Percentiles rank a stretch among this genome's conserved stretches.
phyloP scores from a whole-genome alignment of 2,113 vertebrate species.

The Aegotheles bennettii region DNA sequence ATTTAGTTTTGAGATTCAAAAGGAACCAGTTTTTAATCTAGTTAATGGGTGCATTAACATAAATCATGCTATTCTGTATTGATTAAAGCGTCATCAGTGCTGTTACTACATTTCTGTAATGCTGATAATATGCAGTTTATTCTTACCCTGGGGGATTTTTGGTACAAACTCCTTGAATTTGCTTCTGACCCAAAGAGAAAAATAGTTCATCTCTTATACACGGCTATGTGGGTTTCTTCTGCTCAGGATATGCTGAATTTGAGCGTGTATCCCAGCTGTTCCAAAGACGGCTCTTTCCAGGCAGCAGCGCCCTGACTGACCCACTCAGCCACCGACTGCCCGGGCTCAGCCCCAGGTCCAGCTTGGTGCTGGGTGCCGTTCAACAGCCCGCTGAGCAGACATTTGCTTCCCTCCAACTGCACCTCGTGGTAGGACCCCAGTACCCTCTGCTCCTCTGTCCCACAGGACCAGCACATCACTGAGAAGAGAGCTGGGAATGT shows the following conservation, averaged over 20 bases:
- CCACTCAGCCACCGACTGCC: fast-evolving
- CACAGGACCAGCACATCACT: neutral
- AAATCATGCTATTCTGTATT: neutral
- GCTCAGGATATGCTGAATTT: fast-evolving
- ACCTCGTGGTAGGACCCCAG: neutral
- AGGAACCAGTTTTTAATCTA: neutral
- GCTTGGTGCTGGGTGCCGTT: neutral
- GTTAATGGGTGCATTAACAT: neutral
- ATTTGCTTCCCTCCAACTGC: neutral
- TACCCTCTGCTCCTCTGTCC: neutral
- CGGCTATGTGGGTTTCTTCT: neutral
- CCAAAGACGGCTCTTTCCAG: fast-evolving
- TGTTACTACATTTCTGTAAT: neutral
- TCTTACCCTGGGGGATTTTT: neutral
- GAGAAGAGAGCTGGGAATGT: neutral
- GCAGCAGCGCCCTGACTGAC: neutral
- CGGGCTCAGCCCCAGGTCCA: neutral
- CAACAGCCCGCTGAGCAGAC: fast-evolving
- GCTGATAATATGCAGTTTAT: neutral
- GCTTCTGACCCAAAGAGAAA: neutral
- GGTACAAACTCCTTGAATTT: neutral
- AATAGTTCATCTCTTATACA: neutral
- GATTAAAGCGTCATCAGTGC: neutral
- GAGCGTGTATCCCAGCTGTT: neutral
- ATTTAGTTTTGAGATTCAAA: neutral